These are phyloP conservation scores for Hesperophylax magnus DNA, from an alignment of 1,140 invertebrate species.

Conservation along the genomic window DNA sequence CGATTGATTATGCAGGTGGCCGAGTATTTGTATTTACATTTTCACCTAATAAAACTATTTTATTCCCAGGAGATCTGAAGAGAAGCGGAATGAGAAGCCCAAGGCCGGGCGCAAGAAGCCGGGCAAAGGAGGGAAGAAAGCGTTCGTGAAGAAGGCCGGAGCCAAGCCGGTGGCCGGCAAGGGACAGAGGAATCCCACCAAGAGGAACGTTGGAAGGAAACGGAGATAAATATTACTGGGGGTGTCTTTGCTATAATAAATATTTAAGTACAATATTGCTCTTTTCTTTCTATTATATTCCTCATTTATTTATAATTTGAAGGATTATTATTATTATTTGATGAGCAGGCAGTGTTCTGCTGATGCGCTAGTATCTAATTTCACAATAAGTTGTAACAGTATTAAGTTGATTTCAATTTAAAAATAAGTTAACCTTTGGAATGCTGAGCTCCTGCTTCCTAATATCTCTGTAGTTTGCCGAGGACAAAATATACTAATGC, in stretches of 20 bases:
- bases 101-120: slow-evolving; percentile 63
- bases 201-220: slow-evolving; percentile 74
- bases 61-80: slow-evolving; percentile 65
- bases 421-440: too few relatives aligned
- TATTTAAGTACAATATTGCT: neutral
- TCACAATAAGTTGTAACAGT: too few relatives aligned
- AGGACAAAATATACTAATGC: too few relatives aligned
- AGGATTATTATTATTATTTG: too few relatives aligned
- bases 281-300: neutral
- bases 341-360: too few relatives aligned
- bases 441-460: too few relatives aligned
- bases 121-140: slow-evolving; percentile 56
- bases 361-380: too few relatives aligned
- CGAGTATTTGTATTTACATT: too few relatives aligned
- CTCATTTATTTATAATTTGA: neutral
- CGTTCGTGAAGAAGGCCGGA: slow-evolving; percentile 52
- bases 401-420: too few relatives aligned
- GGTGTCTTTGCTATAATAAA: slow-evolving; percentile 2
- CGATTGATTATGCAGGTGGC: too few relatives aligned
- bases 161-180: slow-evolving; percentile 75
- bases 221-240: slow-evolving; percentile 67
- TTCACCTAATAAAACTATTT: too few relatives aligned
- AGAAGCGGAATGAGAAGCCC: slow-evolving; percentile 66
- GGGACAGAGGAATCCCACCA: slow-evolving; percentile 75
- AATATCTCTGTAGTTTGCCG: too few relatives aligned